These are phyloP conservation scores for Caenorhabditis afra DNA, from an alignment of 2,888 invertebrate genomes.

Conservation along the genomic window DNA sequence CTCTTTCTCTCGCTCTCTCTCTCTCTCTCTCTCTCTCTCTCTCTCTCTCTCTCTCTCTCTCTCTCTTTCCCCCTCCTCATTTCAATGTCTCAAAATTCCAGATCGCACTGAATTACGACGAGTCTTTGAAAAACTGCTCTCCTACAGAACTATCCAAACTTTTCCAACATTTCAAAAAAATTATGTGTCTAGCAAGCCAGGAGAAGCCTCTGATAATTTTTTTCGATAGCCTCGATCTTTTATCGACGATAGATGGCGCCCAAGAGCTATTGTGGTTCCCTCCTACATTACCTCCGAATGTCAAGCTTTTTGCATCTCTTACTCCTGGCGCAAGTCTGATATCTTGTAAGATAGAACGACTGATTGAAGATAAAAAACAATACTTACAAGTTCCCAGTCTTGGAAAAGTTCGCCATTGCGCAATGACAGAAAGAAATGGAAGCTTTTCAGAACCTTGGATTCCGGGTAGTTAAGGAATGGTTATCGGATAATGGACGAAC, in stretches of 20 bases:
- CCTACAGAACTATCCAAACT: conserved; percentile 96
- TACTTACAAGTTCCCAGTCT: conserved; percentile 92
- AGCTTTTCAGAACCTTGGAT: conserved; percentile 89
- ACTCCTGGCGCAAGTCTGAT: conserved; percentile 73
- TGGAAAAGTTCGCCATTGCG: conserved; percentile 81
- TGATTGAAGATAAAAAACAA: conserved; percentile 91
- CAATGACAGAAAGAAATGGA: too few species aligned
- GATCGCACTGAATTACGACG: conserved; percentile 80
- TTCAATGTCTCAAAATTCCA: conserved; percentile 18
- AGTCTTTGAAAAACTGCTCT: conserved; percentile 90
- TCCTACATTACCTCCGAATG: conserved; percentile 87
- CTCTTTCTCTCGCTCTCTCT: too few species aligned
- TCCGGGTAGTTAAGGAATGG: conserved; percentile 92
- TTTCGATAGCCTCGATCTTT: conserved; percentile 95
- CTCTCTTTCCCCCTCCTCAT: too few species aligned
- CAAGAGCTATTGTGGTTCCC: conserved; percentile 96
- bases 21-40: too few species aligned
- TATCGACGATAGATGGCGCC: conserved; percentile 93
- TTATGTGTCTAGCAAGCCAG: conserved; percentile 88
- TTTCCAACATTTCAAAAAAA: conserved; percentile 95
- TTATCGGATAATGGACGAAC: conserved; percentile 92
- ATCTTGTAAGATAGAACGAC: conserved; percentile 81
- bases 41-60: too few species aligned
- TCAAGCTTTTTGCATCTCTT: conserved; percentile 72
- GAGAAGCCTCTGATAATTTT: conserved; percentile 92